Evolutionary conservation across 2,888 invertebrate genomes (phyloP).

Genomic region (Hyposoter dolosus): DNA sequence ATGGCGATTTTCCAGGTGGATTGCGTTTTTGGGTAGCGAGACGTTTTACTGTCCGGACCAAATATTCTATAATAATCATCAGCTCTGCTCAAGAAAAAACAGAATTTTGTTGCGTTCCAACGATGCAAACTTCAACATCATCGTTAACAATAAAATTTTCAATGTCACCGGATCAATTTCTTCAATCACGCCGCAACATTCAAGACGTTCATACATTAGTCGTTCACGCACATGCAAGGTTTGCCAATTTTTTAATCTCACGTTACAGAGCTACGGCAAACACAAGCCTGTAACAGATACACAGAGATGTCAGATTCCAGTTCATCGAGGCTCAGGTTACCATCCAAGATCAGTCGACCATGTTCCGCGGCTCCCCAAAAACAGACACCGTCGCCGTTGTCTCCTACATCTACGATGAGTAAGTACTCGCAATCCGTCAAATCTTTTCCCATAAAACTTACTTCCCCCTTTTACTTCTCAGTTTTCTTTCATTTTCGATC

Average conservation of each 20-base stretch:
- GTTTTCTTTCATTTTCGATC: not conserved
- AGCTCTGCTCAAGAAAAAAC: too few species aligned
- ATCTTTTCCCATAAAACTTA: not conserved
- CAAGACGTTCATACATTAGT: not conserved
- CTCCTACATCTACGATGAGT: conserved; percentile 78
- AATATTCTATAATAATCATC: too few species aligned
- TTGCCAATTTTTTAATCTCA: conserved; percentile 12
- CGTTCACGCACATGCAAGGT: not conserved
- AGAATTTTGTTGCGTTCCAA: too few species aligned
- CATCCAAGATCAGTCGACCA: conserved; percentile 89
- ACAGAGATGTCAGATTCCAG: conserved; percentile 84
- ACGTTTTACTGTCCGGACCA: too few species aligned
- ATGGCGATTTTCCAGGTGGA: too few species aligned
- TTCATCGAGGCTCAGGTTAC: conserved; percentile 88
- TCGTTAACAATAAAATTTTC: not conserved
- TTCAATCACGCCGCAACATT: not conserved
- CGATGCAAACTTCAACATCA: too few species aligned
- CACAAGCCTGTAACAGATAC: conserved; percentile 50
- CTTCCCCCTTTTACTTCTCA: not conserved
- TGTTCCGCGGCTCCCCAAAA: conserved; percentile 88
- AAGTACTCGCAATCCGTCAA: conserved; percentile 54
- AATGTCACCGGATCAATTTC: not conserved
- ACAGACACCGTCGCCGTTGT: conserved; percentile 88
- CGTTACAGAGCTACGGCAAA: conserved; percentile 70
- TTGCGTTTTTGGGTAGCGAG: too few species aligned